Conservation (phyloP, 2,888 invertebrate genomes). For the Parasteatoda lunata region DNA sequence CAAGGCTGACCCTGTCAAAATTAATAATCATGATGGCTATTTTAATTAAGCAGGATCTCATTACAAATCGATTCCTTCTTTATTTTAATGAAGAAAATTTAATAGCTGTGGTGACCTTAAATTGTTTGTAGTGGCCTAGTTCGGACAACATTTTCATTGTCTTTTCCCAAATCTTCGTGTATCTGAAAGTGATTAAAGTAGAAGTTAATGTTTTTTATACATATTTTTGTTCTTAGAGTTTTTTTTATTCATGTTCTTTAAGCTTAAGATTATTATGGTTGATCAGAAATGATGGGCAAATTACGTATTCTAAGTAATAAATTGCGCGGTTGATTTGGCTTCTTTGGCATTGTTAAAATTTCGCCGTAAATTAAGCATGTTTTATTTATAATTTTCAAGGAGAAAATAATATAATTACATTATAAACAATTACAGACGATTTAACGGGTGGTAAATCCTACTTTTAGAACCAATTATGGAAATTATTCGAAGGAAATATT, state of each 20-base stretch:
- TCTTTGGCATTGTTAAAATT: too few species aligned
- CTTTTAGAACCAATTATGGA: too few species aligned
- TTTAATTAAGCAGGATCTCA: conserved; percentile 16
- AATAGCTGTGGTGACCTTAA: conserved; percentile 25
- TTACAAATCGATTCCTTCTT: conserved; percentile 37
- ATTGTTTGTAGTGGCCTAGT: conserved; percentile 38
- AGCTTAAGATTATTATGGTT: neutral
- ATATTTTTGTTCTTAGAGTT: neutral
- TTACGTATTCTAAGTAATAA: too few species aligned
- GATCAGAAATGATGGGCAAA: too few species aligned
- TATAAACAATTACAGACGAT: too few species aligned
- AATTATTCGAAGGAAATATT: too few species aligned
- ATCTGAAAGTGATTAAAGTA: neutral
- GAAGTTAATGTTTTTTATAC: neutral
- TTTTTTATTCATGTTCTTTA: neutral
- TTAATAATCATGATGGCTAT: conserved; percentile 32
- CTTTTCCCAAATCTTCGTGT: conserved; percentile 2
- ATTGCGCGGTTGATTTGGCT: too few species aligned
- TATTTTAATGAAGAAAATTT: conserved; percentile 38
- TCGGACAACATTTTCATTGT: conserved; percentile 19
- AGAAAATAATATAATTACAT: too few species aligned
- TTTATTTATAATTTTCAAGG: too few species aligned
- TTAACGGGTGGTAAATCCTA: too few species aligned
- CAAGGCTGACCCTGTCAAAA: conserved; percentile 22
- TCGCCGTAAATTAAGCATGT: too few species aligned